Conservation (phyloP, 2,113 vertebrate species). For the Isurus oxyrinchus region DNA sequence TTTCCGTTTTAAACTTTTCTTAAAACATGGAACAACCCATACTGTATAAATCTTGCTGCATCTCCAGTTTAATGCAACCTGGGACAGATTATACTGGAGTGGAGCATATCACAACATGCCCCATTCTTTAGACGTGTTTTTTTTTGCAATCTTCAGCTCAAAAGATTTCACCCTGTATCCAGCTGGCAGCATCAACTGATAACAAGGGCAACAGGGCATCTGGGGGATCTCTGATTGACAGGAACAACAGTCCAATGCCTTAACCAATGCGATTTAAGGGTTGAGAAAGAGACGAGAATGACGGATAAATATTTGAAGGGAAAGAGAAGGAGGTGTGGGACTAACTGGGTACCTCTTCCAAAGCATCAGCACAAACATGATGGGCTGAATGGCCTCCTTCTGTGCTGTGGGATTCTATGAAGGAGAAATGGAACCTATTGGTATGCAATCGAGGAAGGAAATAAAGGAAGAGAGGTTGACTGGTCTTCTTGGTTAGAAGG, state of each 20-base stretch:
- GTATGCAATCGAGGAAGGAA: no score
- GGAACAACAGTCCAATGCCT: no score
- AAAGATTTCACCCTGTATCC: no score
- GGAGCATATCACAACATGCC: no score
- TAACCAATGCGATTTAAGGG: no score
- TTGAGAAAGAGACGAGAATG: background rate
- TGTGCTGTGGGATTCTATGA: background rate
- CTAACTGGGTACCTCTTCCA: background rate
- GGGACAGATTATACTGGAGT: no score
- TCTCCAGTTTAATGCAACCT: background rate
- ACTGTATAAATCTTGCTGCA: background rate
- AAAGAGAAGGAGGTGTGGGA: background rate
- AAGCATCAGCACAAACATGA: background rate
- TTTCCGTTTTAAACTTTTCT: background rate
- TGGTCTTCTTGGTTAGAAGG: background rate
- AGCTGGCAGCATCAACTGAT: no score
- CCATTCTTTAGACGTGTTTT: no score
- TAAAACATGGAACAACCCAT: background rate
- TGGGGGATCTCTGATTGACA: no score
- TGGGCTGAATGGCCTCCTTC: background rate
- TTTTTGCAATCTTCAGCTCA: no score
- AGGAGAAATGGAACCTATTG: background rate
- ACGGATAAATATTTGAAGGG: background rate
- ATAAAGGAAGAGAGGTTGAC: background rate
- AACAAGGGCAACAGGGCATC: no score